Conservation (phyloP, 2,888 invertebrate species). For the Mesorhabditis belari region DNA sequence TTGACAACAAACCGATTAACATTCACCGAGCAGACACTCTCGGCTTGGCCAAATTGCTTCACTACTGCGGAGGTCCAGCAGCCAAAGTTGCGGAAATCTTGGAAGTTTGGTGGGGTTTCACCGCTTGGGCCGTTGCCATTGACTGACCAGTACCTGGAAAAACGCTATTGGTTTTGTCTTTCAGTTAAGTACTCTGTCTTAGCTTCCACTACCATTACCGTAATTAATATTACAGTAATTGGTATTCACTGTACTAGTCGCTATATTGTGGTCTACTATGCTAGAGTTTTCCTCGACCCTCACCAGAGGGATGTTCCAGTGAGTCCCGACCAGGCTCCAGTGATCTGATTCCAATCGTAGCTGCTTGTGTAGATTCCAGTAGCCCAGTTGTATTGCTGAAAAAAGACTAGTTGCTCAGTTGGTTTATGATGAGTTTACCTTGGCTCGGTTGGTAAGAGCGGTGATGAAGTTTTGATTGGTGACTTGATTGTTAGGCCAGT, state of each 20-base stretch:
- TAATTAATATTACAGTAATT: no score
- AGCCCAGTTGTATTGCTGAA: constrained; percentile 19
- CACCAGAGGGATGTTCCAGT: constrained; percentile 5
- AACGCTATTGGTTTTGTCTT: no score
- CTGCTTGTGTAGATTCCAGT: constrained; percentile 32
- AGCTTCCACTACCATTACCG: no score
- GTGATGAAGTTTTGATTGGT: constrained; percentile 30
- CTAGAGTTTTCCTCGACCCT: no score
- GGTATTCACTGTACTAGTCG: no score
- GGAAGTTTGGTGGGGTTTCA: constrained; percentile 22
- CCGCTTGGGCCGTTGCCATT: constrained; percentile 22
- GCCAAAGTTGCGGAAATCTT: constrained; percentile 30
- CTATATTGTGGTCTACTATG: no score
- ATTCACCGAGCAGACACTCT: constrained; percentile 20
- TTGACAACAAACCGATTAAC: constrained; percentile 15
- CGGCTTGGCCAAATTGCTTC: constrained; percentile 33
- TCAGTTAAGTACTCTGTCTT: no score
- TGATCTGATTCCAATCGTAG: constrained; percentile 35
- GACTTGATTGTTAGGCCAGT: constrained; percentile 19
- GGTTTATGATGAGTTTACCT: constrained; percentile 6
- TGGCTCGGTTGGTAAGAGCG: constrained; percentile 19
- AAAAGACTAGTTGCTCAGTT: constrained; percentile 4
- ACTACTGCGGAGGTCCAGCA: constrained; percentile 24
- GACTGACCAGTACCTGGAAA: constrained; percentile 32
- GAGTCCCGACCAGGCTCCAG: constrained; percentile 16